A percentile compares a stretch with the other conserved stretches of the same genome.
These are phyloP conservation scores for Biston stratarius DNA, from an alignment of 2,888 invertebrate genomes.

Conservation along the genomic window DNA sequence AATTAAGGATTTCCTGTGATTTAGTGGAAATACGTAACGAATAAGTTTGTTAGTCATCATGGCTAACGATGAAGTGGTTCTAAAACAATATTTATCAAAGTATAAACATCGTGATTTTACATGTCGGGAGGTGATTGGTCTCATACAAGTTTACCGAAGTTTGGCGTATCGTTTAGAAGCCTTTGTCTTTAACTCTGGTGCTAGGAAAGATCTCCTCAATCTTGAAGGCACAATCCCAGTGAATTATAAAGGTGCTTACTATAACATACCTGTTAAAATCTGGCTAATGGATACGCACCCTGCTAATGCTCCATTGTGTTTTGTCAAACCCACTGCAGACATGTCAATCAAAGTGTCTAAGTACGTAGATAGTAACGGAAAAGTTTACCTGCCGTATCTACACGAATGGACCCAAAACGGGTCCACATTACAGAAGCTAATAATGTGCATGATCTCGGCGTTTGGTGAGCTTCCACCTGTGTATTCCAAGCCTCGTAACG, in stretches of 20 bases:
- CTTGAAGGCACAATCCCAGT: constrained; percentile 97
- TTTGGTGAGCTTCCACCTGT: constrained; percentile 99
- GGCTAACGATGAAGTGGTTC: constrained; percentile 76
- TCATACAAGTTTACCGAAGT: constrained; percentile 79
- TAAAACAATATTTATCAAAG: constrained; percentile 76
- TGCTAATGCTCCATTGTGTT: constrained; percentile 97
- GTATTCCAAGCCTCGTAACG: constrained; percentile 90
- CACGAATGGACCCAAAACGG: constrained; percentile 95
- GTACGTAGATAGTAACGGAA: constrained; percentile 97
- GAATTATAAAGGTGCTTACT: constrained; percentile 93
- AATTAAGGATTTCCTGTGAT: constrained; percentile 6
- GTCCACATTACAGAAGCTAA: constrained; percentile 95
- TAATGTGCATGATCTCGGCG: constrained; percentile 95
- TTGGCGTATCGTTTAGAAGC: constrained; percentile 78
- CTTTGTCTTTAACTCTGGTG: constrained; percentile 95
- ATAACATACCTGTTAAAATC: constrained; percentile 98
- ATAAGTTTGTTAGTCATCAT: constrained; percentile 52
- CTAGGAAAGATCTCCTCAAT: constrained; percentile 92
- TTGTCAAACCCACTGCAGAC: constrained; percentile 96
- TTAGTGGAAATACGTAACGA: constrained; percentile 6
- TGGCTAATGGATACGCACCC: constrained; percentile 99
- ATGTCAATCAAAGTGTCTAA: constrained; percentile 98
- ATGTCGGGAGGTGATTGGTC: constrained; percentile 76
- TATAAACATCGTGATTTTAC: constrained; percentile 81
- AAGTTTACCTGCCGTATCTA: constrained; percentile 98